Evolutionary conservation across 2,797 vertebrate species (phyloP).

Genomic region (Falco novaeseelandiae): DNA sequence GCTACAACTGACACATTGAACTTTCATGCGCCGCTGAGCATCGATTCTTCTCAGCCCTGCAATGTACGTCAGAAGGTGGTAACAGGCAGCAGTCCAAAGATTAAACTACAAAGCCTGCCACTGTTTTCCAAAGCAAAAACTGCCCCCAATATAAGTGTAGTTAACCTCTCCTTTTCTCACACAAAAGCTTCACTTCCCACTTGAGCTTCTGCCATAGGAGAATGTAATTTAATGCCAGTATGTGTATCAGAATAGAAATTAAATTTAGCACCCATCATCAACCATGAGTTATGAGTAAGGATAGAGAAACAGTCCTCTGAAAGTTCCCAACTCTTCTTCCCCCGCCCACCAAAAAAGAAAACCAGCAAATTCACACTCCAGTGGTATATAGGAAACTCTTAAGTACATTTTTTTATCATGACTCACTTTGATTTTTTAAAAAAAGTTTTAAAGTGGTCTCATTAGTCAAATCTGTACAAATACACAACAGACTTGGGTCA

Average conservation of each 20-base stretch:
- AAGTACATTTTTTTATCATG: background rate
- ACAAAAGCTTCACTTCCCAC: background rate
- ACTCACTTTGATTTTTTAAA: background rate
- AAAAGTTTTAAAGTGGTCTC: background rate
- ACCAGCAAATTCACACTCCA: background rate
- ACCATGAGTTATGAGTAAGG: background rate
- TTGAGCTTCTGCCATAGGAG: background rate
- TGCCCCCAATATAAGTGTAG: background rate
- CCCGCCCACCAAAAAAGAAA: background rate
- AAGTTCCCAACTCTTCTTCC: background rate
- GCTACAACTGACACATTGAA: background rate
- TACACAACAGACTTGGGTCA: background rate
- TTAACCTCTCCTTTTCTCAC: slow-evolving; percentile 27
- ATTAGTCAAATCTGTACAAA: background rate
- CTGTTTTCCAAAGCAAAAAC: slow-evolving; percentile 19
- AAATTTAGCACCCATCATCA: background rate
- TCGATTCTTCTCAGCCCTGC: slow-evolving; percentile 16
- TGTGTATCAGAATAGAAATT: background rate
- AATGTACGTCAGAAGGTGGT: background rate
- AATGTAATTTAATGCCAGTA: background rate
- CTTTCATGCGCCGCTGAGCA: background rate
- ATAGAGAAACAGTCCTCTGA: background rate
- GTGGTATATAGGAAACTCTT: background rate
- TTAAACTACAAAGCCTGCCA: slow-evolving; percentile 39
- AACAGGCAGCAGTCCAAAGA: slow-evolving; percentile 14